Base-by-base conservation (phyloP, 2,888 invertebrate genomes). In the Tethea ocularis region DNA sequence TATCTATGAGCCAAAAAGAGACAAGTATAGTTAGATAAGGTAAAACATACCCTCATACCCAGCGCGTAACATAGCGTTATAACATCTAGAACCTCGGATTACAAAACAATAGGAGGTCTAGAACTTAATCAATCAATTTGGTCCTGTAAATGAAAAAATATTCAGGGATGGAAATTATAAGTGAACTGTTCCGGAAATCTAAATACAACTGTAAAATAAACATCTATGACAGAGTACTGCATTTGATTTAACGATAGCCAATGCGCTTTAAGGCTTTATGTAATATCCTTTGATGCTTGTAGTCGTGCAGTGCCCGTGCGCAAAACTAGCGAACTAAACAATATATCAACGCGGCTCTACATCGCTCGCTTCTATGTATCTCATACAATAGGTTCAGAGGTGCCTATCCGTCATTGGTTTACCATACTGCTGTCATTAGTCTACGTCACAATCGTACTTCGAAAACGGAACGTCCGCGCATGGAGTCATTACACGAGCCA, bases 391-490 rank as follows among this genome's bases (percentile, higher is more conserved):
- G 90, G 86, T 83, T 88, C 87, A 86, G 83, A 88, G 88, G 86
- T 87, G 87, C 82, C 85, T 81, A 91, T 91, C 91, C 84, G 87
- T 92, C 92, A 92, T 92, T 90, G 90, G 91, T 79, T 84, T 84
- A 83, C 80, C 72, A 75, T 80, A 75, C 81, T 77, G 78, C 78
- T 73, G 75, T 83, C 88, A 91, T 91, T 90, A 86, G 85, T 91
- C 85, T 75, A 72, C 84, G 91, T 91, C 91, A 78, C 72, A 63
- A 72, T 69, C 69, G 74, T 78, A 75, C 77, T 74, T 76, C 71
- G 82, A 77, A 73, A 77, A 75, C 75, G 75, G 82, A 80, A 78
- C 84, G 85, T 78, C 78, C 77, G 83, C 83, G 85, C 86, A 78
- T 78, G 80, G 74, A 75, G 78, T 83, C 87, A 86, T 88, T 87